Evolutionary conservation across 2,113 vertebrate genomes (phyloP), one percentile per base, ranked within the genome.

Genomic region (Oncorhynchus mykiss): DNA sequence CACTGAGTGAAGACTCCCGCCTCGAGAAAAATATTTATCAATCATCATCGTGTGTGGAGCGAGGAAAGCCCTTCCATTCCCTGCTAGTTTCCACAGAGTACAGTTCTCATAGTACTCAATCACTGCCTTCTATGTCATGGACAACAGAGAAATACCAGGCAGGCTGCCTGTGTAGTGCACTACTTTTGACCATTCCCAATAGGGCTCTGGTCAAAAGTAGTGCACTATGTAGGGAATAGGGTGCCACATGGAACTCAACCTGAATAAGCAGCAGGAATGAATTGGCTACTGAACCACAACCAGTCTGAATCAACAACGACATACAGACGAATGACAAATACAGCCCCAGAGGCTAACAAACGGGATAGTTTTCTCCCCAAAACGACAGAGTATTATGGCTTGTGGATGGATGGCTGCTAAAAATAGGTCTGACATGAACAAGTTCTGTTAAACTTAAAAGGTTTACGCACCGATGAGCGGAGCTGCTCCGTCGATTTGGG

Each of bases 1-100:
- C 18, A 39, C 78, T 75, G 76, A 84, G 59, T 29, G 39, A 73
- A 80, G 74, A 71, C 80, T 82, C 0, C 6, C 81, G 76, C 78
- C 83, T 70, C 67, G 31, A 65, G 82, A 88, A 76, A 71, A 84
- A 87, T 83, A 88, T 90, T 86, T 89, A 91, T 89, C 85, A 88
- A 82, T 92, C 88, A 89, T 77, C 82, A 70, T 65, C 0, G 51
- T 18, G 51, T 54, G 51, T 54, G 51, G 16, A 54, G 51, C 79
- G 49, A 81, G 72, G 77, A 60, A 84, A 82, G 79, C 74, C 49
- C 77, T 80, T 74, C 39, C 39, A 39, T 39, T 39, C 39, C 73
- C 75, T 80, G 72, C 31, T 81, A 86, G 71, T 88, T 89, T 89
- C 84, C 82, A 87, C 78, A 84, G 74, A 80, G 69, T 70, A 72